phyloP scores from a whole-genome alignment of 2,113 vertebrate species.

The Arothron firmamentum region DNA sequence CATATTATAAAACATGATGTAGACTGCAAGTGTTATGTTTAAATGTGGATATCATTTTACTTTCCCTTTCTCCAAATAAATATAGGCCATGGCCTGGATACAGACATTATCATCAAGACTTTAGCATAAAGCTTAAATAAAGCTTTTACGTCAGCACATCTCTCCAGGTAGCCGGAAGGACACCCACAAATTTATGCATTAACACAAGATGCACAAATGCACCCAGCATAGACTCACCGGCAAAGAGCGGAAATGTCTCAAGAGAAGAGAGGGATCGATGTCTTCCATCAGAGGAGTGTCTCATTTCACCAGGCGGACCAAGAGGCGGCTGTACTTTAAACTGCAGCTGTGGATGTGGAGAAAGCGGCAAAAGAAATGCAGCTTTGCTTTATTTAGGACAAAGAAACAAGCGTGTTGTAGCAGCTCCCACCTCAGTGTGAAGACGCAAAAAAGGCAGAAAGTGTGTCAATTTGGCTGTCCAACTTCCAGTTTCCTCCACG shows the following conservation, averaged over 20 bases:
- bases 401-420: neutral
- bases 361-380: conserved; percentile 32
- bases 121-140: too few relatives aligned
- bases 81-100: too few relatives aligned
- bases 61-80: too few relatives aligned
- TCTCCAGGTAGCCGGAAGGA: neutral
- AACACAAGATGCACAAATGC: conserved; percentile 17
- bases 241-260: neutral
- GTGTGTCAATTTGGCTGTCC: neutral
- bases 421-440: neutral
- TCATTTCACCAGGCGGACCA: conserved; percentile 32
- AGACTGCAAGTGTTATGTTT: too few relatives aligned
- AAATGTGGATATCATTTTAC: too few relatives aligned
- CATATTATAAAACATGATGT: too few relatives aligned
- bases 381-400: conserved; percentile 15
- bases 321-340: conserved; percentile 47
- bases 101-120: too few relatives aligned
- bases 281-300: conserved; percentile 42
- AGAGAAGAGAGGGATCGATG: conserved; percentile 14
- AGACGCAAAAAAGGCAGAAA: neutral
- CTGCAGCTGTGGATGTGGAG: conserved; percentile 62
- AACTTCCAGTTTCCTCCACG: neutral
- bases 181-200: neutral
- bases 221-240: conserved; percentile 7
- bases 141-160: neutral